Conservation (phyloP, 2,888 invertebrate species). For the Steinernema scapterisci region DNA sequence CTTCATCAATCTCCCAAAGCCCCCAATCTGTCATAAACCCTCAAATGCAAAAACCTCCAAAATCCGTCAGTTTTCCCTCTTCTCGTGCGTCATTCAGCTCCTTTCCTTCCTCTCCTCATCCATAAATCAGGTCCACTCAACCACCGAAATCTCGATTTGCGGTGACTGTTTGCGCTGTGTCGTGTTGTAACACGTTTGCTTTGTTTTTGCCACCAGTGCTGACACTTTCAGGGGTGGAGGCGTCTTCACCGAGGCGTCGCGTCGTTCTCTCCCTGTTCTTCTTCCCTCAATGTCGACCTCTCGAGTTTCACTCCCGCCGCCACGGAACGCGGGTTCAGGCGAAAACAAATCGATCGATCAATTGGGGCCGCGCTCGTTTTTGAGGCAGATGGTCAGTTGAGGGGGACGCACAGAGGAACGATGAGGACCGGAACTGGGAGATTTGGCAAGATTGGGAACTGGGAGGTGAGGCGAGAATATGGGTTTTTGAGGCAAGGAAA, state of each 20-base stretch:
- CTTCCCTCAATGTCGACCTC: background rate
- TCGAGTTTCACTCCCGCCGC: background rate
- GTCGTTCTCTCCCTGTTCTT: background rate
- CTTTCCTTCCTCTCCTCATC: background rate
- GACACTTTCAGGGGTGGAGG: background rate
- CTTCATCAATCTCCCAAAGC: too few relatives aligned
- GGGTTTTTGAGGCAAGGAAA: too few relatives aligned
- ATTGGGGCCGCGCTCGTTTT: background rate
- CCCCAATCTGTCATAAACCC: too few relatives aligned
- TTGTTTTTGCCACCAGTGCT: conserved; percentile 4
- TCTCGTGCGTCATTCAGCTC: background rate
- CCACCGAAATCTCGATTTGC: background rate
- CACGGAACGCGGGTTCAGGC: background rate
- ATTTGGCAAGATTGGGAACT: too few relatives aligned
- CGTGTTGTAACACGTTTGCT: conserved; percentile 11
- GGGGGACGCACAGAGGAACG: too few relatives aligned
- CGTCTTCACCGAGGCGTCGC: too few relatives aligned
- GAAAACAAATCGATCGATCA: conserved; percentile 24
- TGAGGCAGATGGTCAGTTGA: background rate
- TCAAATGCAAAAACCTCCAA: too few relatives aligned
- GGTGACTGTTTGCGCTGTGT: background rate
- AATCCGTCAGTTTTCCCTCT: too few relatives aligned
- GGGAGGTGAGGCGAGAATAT: too few relatives aligned
- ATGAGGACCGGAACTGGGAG: too few relatives aligned
- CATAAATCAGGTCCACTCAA: background rate